These are phyloP conservation scores for Psylliodes chrysocephalus DNA, from an alignment of 2,888 invertebrate genomes.

Conservation along the genomic window DNA sequence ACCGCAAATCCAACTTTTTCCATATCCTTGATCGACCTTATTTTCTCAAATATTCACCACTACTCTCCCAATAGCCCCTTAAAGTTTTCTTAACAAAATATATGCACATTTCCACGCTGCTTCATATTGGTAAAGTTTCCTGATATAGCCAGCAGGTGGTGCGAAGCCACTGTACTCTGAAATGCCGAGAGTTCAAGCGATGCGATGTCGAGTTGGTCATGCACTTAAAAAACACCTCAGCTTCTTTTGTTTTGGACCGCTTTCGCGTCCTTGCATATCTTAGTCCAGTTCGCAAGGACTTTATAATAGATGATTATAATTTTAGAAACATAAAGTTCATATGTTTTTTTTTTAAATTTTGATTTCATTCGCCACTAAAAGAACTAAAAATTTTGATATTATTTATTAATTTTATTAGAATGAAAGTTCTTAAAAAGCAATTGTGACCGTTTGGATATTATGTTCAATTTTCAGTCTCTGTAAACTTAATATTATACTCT, in stretches of 20 bases:
- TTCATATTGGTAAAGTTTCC: conserved; percentile 2
- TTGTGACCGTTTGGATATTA: too few species aligned
- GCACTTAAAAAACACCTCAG: background rate
- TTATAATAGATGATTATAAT: too few species aligned
- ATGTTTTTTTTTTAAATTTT: too few species aligned
- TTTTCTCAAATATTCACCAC: background rate
- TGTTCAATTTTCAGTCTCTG: too few species aligned
- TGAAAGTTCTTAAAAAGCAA: too few species aligned
- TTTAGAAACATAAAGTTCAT: too few species aligned
- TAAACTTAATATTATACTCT: too few species aligned
- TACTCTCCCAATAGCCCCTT: background rate
- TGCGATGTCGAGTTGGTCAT: background rate
- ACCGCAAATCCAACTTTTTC: background rate
- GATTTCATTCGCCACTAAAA: too few species aligned
- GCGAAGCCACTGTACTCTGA: background rate
- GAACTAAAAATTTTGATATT: too few species aligned
- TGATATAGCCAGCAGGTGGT: conserved; percentile 1
- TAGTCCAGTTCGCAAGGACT: background rate
- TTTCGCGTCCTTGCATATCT: background rate
- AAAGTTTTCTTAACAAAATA: conserved; percentile 9
- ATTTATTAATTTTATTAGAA: too few species aligned
- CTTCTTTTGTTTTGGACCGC: background rate
- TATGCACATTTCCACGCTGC: background rate
- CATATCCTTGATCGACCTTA: background rate
- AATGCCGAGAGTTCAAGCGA: background rate